Evolutionary conservation across 2,113 vertebrate genomes (phyloP), one percentile per base, ranked within the genome.

Genomic region (Myotis davidii): DNA sequence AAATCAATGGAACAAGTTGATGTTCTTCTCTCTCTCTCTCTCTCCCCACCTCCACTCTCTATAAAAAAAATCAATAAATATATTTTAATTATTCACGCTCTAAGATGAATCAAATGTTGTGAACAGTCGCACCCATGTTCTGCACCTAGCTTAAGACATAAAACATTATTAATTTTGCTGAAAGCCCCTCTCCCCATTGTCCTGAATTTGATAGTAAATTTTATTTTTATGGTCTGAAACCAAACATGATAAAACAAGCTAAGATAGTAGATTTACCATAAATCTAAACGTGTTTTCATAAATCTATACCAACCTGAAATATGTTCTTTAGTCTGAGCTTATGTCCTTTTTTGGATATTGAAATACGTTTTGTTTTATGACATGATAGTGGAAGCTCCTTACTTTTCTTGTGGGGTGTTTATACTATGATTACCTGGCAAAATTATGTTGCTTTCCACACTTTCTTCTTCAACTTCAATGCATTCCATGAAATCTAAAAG

Each of bases 241-340:
- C 50, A 96, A 67, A 85, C 67, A 72, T 0, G 54, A 82, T 85
- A 32, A 94, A 89, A 85, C 23, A 42, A 94, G 9, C 50, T 84
- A 52, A 79, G 17, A 61, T 10, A 16, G 7, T 13, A 16, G 7
- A 45, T 77, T 85, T 76, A 9, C 50, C 69, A 37, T 52, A 82
- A 82, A 32, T 70, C 69, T 50, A 64, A 59, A n/a, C 48, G 78
- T 85, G 20, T 45, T 95, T 85, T 90, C 37, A 18, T 77, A 42
- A 91, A 73, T 20, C 6, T 83, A 21, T 34, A 7, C 76, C 42
- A 67, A 39, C 32, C 34, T 77, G 29, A 72, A 77, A 67, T 48
- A 54, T 52, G 16, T 1, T 34, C 54, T 45, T 0, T 85, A 25
- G 81, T 79, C 86, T 94, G 77, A 92, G 37, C 34, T 72, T 34